These are phyloP conservation scores for Catharus ustulatus DNA, from an alignment of 2,797 vertebrate species.

Conservation along the genomic window DNA sequence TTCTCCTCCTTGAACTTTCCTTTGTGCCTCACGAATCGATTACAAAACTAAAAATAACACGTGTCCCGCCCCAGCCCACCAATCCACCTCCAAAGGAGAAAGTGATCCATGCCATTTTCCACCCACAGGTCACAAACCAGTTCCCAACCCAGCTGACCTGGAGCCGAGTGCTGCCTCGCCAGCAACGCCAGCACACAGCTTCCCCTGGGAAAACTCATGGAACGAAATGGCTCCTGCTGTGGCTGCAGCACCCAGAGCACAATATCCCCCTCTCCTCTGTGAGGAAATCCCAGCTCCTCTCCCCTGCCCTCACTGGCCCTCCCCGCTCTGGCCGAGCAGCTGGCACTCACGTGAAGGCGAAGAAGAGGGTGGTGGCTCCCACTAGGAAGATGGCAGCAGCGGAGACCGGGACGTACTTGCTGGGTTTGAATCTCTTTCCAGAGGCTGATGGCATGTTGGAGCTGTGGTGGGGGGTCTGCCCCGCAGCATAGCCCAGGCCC, in stretches of 20 bases:
- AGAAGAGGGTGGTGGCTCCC: conserved; percentile 96
- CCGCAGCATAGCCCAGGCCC: conserved; percentile 85
- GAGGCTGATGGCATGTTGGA: conserved; percentile 84
- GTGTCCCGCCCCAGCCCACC: not conserved
- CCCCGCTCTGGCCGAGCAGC: not conserved
- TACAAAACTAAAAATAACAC: not conserved
- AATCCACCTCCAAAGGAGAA: not conserved
- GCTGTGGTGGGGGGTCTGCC: conserved; percentile 76
- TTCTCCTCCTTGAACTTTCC: not conserved
- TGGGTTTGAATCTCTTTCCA: conserved; percentile 89
- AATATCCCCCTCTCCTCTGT: accelerated
- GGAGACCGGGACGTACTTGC: conserved; percentile 94
- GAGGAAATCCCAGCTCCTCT: not conserved
- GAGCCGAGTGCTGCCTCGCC: not conserved
- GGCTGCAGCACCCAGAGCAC: not conserved
- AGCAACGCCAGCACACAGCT: accelerated
- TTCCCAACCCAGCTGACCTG: not conserved
- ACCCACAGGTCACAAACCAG: not conserved
- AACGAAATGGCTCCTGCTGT: accelerated
- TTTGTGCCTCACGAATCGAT: not conserved
- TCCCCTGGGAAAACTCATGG: not conserved
- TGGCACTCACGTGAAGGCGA: conserved; percentile 96
- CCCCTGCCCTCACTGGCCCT: not conserved
- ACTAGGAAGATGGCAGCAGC: conserved; percentile 96
- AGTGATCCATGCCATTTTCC: not conserved